A percentile compares a stretch with the other conserved stretches of the same genome.
Conservation (phyloP, 2,797 vertebrate species). For the Gambelia wislizenii region DNA sequence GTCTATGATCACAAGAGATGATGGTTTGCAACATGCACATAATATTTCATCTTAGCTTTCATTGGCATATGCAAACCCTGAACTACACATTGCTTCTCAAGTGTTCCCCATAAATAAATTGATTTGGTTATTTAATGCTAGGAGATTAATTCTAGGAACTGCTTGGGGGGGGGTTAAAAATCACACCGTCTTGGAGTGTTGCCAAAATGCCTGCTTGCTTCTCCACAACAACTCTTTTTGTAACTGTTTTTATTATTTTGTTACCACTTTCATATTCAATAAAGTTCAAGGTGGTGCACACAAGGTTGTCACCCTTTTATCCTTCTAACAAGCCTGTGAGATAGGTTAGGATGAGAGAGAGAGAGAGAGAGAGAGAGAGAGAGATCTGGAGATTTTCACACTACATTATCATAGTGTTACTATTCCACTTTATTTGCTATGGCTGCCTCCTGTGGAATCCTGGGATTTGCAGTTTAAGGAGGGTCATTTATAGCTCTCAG, state of each 20-base stretch:
- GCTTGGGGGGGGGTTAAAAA: neutral
- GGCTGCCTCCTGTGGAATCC: no score
- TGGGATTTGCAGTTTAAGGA: no score
- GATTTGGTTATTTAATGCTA: neutral
- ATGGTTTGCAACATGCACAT: neutral
- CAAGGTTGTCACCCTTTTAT: neutral
- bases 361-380: no score
- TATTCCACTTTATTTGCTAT: no score
- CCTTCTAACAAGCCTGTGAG: neutral
- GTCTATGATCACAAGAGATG: neutral
- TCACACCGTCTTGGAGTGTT: no score
- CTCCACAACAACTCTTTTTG: neutral
- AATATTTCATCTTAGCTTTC: neutral
- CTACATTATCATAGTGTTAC: no score
- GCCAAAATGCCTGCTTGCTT: neutral
- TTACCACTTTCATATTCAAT: neutral
- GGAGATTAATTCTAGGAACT: neutral
- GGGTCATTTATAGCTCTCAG: no score
- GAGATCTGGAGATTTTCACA: no score
- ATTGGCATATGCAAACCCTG: neutral
- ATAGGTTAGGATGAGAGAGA: no score
- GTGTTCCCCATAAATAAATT: neutral
- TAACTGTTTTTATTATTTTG: neutral
- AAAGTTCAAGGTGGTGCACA: neutral
- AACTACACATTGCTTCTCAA: neutral